Conservation (phyloP, 1,140 invertebrate genomes). For the Drosophila yakuba region DNA sequence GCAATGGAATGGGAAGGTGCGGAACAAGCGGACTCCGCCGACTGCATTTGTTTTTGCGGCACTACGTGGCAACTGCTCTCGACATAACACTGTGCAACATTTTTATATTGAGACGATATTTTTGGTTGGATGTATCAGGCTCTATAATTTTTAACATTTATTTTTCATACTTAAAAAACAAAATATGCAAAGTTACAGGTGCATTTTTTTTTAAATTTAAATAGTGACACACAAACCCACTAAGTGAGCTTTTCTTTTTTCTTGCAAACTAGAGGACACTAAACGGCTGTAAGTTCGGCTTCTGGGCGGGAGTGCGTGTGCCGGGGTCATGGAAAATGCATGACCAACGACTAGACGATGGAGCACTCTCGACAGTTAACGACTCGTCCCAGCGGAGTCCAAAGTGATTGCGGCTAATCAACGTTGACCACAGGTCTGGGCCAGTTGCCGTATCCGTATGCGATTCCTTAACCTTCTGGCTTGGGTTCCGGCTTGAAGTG, state of each 20-base stretch:
- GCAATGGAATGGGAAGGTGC: not conserved
- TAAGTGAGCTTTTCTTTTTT: not conserved
- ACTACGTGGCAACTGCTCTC: conserved; percentile 20
- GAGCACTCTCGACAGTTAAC: conserved; percentile 66
- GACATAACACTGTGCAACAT: not conserved
- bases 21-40: conserved; percentile 10
- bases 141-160: too few relatives aligned
- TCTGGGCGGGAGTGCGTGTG: conserved; percentile 32
- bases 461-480: conserved; percentile 3
- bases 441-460: conserved; percentile 20
- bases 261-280: conserved; percentile 29
- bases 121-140: too few relatives aligned
- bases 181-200: too few relatives aligned
- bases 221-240: too few relatives aligned
- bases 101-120: not conserved
- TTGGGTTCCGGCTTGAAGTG: conserved; percentile 1
- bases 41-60: conserved; percentile 49
- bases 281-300: conserved; percentile 73
- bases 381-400: conserved; percentile 66
- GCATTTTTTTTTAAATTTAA: too few relatives aligned
- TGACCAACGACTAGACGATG: conserved; percentile 64
- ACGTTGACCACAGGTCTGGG: conserved; percentile 53
- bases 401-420: conserved; percentile 79
- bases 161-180: too few relatives aligned
- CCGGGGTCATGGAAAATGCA: conserved; percentile 74